Base-by-base conservation (phyloP, 2,888 invertebrate genomes). In the Antitype chi region DNA sequence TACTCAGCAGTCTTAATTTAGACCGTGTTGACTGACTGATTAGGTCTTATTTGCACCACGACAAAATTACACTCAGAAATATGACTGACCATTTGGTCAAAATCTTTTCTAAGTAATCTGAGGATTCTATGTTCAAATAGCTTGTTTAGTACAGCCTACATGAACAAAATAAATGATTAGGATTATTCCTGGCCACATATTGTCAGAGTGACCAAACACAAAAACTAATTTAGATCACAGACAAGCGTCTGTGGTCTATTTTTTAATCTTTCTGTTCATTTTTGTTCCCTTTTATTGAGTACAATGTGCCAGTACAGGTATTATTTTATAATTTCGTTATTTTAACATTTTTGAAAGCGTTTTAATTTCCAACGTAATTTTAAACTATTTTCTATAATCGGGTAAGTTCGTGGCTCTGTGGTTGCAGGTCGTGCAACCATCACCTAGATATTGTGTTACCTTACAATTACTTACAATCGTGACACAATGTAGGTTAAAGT, bases 361-460 rank as follows among this genome's bases (percentile, higher is more conserved):
- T 57, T 15, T 57, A 25, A 25, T 57, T 57, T 57, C 2, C 4
- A 25, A 28, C 3, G 11, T 11, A 23, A 4, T 28, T 28, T 7
- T 59, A 49, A 2, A 23, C 15, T 57, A 11, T 7, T 23, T 5
- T 55, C 7, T n/a, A 7, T 11, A 23, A 60, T 7, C 15, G n/a
- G 28, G 20, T 25, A 0, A 28, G 32, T 59, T 13, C 20, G n/a
- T 63, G 11, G 47, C 25, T 57, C 53, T 47, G 53, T 23, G 38
- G 28, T 57, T 13, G 23, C 60, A n/a, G 28, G 53, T 62, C 72
- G 47, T 59, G 70, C 49, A 79, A 20, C 80, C 80, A 7, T 79
- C 59, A 76, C 80, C 80, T 83, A 82, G 72, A 70, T 80, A 76
- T 23, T 52, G 55, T 49, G 59, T 68, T 64, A 75, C 74, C 32